Evolutionary conservation across 2,113 vertebrate species (phyloP).

Genomic region (Heliornis fulica): DNA sequence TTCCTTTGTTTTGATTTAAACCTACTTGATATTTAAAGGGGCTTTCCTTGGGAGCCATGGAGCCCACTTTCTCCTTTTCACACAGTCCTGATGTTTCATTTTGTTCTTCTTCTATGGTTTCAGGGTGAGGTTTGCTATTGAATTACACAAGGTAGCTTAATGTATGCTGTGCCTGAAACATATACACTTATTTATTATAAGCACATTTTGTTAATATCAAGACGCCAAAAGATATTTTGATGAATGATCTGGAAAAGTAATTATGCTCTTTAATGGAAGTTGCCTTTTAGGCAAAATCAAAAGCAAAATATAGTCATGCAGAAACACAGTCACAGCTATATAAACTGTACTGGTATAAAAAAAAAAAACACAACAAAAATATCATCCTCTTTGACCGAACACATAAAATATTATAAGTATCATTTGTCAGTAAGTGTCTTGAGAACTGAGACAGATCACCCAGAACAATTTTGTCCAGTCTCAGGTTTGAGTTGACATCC

Average conservation of each 20-base stretch:
- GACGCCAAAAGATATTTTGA: not conserved
- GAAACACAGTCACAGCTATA: not conserved
- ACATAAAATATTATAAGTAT: not conserved
- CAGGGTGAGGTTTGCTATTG: slow-evolving; percentile 76
- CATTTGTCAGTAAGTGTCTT: not conserved
- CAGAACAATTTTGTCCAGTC: not conserved
- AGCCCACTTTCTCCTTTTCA: slow-evolving; percentile 42
- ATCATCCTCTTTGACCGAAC: not conserved
- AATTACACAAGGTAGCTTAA: slow-evolving; percentile 68
- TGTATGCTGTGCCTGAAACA: not conserved
- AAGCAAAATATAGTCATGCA: not conserved
- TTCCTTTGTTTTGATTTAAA: slow-evolving; percentile 28
- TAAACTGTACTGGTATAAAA: not conserved
- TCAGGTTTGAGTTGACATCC: not conserved
- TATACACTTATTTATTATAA: not conserved
- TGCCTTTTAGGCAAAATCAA: not conserved
- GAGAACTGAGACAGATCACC: not conserved
- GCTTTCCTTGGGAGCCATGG: not conserved
- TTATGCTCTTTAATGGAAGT: not conserved
- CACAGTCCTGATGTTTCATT: slow-evolving; percentile 55
- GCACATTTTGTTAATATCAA: not conserved
- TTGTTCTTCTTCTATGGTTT: slow-evolving; percentile 79
- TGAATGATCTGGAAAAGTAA: not conserved
- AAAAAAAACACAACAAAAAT: not conserved
- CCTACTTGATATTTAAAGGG: slow-evolving; percentile 1